These are phyloP conservation scores for Cephus pulcher DNA, from an alignment of 2,888 invertebrate genomes.

Conservation along the genomic window DNA sequence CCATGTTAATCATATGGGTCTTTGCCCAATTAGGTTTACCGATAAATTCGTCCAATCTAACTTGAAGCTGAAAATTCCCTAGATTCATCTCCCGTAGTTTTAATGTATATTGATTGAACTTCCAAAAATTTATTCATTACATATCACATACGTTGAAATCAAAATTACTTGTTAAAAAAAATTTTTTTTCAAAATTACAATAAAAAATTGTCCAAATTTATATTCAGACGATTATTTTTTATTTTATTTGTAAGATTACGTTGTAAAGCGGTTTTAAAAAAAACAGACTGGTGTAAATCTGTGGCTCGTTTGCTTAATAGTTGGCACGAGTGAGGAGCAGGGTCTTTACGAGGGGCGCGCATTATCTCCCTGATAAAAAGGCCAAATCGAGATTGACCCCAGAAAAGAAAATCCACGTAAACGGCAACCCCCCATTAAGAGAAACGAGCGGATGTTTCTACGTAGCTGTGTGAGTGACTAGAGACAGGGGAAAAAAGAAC, in stretches of 20 bases:
- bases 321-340: background rate
- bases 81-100: background rate
- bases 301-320: background rate
- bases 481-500: background rate
- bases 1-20: background rate
- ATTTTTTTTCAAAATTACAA: background rate
- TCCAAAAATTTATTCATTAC: background rate
- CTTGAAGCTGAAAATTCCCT: background rate
- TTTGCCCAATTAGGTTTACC: background rate
- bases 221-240: background rate
- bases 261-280: background rate
- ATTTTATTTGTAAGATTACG: background rate
- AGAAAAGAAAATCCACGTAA: background rate
- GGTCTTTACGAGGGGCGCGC: background rate
- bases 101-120: background rate
- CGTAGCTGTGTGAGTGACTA: background rate
- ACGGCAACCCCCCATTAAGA: background rate
- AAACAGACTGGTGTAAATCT: background rate
- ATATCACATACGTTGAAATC: background rate
- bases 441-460: background rate
- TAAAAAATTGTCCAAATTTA: background rate
- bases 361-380: background rate
- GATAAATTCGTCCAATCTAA: background rate
- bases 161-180: too few relatives aligned
- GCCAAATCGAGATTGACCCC: background rate